Base-by-base conservation (phyloP, 2,888 invertebrate species). In the Drosophila eohydei region DNA sequence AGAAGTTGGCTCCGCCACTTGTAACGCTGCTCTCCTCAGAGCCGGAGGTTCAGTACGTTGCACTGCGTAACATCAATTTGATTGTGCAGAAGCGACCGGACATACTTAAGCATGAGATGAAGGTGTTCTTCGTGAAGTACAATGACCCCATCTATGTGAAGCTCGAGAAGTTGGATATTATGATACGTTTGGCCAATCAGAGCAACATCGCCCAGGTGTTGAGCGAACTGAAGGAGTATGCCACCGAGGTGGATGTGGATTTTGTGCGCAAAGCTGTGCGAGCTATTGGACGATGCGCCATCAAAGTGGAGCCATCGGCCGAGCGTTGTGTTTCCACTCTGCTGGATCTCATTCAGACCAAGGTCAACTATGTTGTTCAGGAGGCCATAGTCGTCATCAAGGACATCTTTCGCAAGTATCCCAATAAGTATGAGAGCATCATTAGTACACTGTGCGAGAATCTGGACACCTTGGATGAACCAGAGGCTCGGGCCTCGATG, bases 141-240 rank as follows among this genome's bases (percentile, higher is more conserved):
- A 99, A 99, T 93, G 99, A 99, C 94, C 99, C 99, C 0, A 99
- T 99, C 92, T 99, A 99, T 93, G 99, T 99, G 48, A 99, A 99
- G 92, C 94, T 99, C 72, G 99, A 99, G 93, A 99, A 99, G 92
- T 92, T 99, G 87, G 99, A 99, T 92, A 99, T 99, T 66, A 99
- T 99, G 99, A 99, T 99, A 89, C 96, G 99, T 16, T 94, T 99
- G 81, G 99, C 99, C 16, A 98, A 98, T 50, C 98, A 99, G 93
- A 96, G 97, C 16, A 99, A 99, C 93, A 99, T 99, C 88, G 97
- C 98, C 2, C 99, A 99, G 93, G 99, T 99, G 59, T 94, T 99
- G 34, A 98, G 99, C 44, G 99, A 99, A 92, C 94, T 99, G 46
- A 99, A 99, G 93, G 99, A 99, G 92, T 97, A 99, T 92, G 99